Conservation (phyloP, 1,140 invertebrate species). For the Megalonaias nervosa region DNA sequence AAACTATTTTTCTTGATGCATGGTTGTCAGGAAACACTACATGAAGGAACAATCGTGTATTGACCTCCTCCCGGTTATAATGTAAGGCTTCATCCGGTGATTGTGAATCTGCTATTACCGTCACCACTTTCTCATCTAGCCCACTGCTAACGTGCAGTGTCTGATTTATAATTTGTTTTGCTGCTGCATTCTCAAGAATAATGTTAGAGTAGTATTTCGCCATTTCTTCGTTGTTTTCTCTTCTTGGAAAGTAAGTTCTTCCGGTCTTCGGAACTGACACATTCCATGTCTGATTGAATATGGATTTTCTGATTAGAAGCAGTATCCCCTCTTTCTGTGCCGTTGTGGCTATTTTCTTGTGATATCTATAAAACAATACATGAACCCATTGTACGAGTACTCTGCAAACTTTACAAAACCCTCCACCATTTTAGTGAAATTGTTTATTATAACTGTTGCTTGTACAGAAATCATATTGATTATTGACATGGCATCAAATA, state of each 20-base stretch:
- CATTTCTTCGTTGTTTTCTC: constrained; percentile 1
- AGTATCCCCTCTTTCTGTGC: background rate
- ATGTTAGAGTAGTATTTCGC: background rate
- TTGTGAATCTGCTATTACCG: background rate
- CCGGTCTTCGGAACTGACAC: constrained; percentile 2
- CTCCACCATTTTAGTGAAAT: constrained; percentile 3
- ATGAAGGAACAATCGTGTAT: constrained; percentile 6
- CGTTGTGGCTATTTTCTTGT: background rate
- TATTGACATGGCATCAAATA: constrained; percentile 20
- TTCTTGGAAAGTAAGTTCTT: constrained; percentile 2
- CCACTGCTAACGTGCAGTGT: constrained; percentile 1
- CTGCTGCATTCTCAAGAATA: background rate
- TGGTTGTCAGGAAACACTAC: background rate
- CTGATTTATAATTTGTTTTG: background rate
- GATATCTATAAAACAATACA: background rate
- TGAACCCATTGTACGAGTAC: background rate
- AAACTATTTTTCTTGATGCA: background rate
- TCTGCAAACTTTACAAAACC: background rate
- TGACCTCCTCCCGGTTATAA: constrained; percentile 10
- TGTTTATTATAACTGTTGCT: background rate
- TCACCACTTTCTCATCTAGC: background rate
- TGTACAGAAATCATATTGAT: background rate
- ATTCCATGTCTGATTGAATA: background rate
- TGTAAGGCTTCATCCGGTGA: background rate
- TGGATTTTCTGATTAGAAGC: background rate